A percentile compares a stretch with the other conserved stretches of the same genome.
Evolutionary conservation across 2,113 vertebrate species (phyloP).

Genomic region (Crypturellus undulatus): DNA sequence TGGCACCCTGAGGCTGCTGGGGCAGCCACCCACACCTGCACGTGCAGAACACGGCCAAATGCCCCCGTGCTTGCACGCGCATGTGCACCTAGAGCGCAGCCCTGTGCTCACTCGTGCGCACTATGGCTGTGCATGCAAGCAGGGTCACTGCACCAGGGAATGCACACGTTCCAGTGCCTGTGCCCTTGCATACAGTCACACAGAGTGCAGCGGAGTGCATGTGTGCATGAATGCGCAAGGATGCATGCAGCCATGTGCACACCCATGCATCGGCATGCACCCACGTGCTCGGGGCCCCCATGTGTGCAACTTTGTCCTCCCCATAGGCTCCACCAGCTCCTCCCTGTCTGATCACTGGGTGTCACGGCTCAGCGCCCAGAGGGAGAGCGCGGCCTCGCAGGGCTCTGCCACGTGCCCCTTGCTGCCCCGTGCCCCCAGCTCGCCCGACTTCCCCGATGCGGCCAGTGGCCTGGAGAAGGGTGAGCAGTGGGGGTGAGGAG

Average conservation of each 20-base stretch:
- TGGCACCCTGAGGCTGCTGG: background rate
- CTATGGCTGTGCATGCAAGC: too few relatives aligned
- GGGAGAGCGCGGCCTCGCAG: conserved; percentile 77
- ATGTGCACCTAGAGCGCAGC: background rate
- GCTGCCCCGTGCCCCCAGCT: conserved; percentile 72
- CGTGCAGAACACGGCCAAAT: fast-evolving
- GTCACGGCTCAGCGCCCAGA: conserved; percentile 78
- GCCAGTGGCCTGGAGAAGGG: conserved; percentile 75
- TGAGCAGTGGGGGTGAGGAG: conserved; percentile 9
- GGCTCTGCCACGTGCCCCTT: conserved; percentile 74
- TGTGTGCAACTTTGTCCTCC: background rate
- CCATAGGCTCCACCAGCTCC: conserved; percentile 85
- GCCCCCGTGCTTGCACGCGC: background rate
- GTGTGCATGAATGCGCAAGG: too few relatives aligned
- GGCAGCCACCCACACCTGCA: background rate
- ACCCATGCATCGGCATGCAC: too few relatives aligned
- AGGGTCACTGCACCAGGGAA: too few relatives aligned
- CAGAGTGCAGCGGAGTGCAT: too few relatives aligned
- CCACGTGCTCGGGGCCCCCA: too few relatives aligned
- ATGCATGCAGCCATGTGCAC: too few relatives aligned
- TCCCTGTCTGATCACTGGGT: conserved; percentile 90
- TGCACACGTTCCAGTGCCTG: too few relatives aligned
- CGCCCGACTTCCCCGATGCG: conserved; percentile 73
- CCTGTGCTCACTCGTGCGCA: fast-evolving
- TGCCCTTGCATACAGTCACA: too few relatives aligned